Evolutionary conservation across 2,888 invertebrate species (phyloP).

Genomic region (Dynastes hyllus): DNA sequence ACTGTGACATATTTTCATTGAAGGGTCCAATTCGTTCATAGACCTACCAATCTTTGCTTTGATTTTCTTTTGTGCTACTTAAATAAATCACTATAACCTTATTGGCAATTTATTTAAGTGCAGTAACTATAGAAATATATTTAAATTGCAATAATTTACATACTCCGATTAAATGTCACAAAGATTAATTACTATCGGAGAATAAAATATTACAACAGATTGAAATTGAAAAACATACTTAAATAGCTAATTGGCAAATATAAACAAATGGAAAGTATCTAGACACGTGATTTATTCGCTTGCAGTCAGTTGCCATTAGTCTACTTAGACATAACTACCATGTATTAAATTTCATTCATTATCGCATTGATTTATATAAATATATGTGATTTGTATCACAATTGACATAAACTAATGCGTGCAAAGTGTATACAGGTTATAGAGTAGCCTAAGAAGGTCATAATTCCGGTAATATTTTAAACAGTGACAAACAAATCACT

Average conservation of each 20-base stretch:
- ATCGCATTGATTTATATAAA: background rate
- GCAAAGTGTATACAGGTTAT: too few species aligned
- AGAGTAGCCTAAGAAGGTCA: too few species aligned
- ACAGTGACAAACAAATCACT: too few species aligned
- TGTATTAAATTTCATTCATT: background rate
- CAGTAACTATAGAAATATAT: constrained; percentile 1
- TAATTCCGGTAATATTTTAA: too few species aligned
- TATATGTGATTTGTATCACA: background rate
- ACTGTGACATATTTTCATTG: too few species aligned
- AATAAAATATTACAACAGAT: constrained; percentile 10
- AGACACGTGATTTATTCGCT: constrained; percentile 17
- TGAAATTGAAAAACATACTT: background rate
- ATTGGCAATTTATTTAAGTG: background rate
- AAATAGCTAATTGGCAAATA: constrained; percentile 14
- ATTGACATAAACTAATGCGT: background rate
- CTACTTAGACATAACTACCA: background rate
- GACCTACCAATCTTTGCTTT: too few species aligned
- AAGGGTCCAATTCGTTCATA: too few species aligned
- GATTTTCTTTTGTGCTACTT: too few species aligned
- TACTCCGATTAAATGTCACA: background rate
- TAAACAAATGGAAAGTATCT: constrained; percentile 18
- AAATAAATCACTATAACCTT: background rate
- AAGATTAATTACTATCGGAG: background rate
- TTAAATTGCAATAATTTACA: background rate
- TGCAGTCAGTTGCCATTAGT: background rate